phyloP scores from a whole-genome alignment of 2,113 vertebrate genomes.

The Ranitomeya imitator region DNA sequence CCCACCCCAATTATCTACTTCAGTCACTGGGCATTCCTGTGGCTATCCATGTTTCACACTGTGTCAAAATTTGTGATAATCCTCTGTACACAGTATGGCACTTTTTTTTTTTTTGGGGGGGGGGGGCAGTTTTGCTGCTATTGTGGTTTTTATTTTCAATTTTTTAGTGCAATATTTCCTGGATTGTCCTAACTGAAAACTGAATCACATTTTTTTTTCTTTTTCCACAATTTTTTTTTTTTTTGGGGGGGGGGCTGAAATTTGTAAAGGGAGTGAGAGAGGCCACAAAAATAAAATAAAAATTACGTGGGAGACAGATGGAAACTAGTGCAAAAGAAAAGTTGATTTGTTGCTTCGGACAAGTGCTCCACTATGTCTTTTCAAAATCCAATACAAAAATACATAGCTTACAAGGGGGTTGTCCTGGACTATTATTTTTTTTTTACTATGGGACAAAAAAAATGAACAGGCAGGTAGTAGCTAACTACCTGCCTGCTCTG shows the following conservation, averaged over 20 bases:
- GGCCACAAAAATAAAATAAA: background rate
- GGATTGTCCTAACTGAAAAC: background rate
- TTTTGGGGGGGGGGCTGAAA: background rate
- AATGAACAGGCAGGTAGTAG: too few species aligned
- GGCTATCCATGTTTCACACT: background rate
- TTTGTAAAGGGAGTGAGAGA: background rate
- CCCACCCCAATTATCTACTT: slow-evolving; percentile 36
- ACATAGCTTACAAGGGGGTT: too few species aligned
- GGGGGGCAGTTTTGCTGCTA: background rate
- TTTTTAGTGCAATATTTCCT: background rate
- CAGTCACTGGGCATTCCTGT: background rate
- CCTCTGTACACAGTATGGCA: background rate
- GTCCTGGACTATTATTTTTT: too few species aligned
- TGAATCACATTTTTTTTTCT: background rate
- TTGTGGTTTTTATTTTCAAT: background rate
- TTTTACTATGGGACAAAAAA: too few species aligned
- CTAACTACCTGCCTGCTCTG: too few species aligned
- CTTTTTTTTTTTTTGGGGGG: background rate
- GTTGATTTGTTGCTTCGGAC: background rate
- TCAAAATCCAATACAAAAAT: too few species aligned
- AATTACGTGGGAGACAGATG: background rate
- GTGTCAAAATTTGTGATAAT: background rate
- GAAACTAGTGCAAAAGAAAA: background rate
- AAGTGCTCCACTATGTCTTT: too few species aligned
- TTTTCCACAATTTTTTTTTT: background rate